Evolutionary conservation across 2,113 vertebrate genomes (phyloP).

Genomic region (Ophiodon elongatus): DNA sequence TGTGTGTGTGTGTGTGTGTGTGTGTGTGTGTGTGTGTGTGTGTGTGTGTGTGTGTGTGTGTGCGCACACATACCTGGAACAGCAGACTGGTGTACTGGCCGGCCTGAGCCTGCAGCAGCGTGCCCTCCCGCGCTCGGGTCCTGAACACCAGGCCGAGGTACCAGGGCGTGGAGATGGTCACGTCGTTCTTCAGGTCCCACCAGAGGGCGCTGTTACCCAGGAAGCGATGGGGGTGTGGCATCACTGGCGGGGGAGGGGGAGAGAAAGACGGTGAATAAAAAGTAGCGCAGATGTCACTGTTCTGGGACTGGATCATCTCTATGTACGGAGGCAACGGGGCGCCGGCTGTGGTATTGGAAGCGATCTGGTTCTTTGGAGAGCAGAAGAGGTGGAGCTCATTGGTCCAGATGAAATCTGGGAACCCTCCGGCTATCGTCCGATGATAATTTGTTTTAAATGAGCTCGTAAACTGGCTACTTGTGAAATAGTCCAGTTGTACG

Average conservation of each 20-base stretch:
- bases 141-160: conserved; percentile 95
- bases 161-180: conserved; percentile 94
- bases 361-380: not conserved
- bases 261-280: conserved; percentile 5
- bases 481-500: not conserved
- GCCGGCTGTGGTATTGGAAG: not conserved
- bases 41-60: conserved; percentile 6
- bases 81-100: conserved; percentile 93
- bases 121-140: conserved; percentile 88
- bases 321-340: not conserved
- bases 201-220: conserved; percentile 91
- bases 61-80: conserved; percentile 88
- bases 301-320: not conserved
- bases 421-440: not conserved
- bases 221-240: conserved; percentile 94
- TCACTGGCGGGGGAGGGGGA: conserved; percentile 82
- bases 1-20: too few relatives aligned
- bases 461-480: not conserved
- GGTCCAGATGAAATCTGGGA: not conserved
- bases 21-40: too few relatives aligned
- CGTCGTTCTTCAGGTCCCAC: conserved; percentile 96
- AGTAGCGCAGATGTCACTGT: accelerated
- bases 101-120: conserved; percentile 93
- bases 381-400: not conserved
- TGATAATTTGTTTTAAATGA: not conserved